Evolutionary conservation across 2,888 invertebrate genomes (phyloP), one percentile per base, ranked within the genome.

Genomic region (Carpatolechia fugitivella): DNA sequence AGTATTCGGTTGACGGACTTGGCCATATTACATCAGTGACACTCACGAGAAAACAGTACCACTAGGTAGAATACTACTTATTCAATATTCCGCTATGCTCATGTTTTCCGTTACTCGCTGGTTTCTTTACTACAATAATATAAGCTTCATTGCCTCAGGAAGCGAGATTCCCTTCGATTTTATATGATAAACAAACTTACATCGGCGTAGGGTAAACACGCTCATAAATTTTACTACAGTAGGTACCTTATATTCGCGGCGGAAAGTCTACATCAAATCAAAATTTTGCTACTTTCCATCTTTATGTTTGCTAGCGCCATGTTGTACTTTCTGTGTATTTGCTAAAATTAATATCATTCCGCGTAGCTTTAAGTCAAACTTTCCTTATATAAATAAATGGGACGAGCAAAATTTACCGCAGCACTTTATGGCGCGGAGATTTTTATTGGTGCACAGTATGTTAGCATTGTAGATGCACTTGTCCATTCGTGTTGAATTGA

Each of bases 181-280:
- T 73, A 72, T 75, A 77, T 76, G 79, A 80, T 84, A 84, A 85
- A 86, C 85, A 86, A 85, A 84, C 84, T 80, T 76, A 78, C 76
- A 81, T 79, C 73, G 72, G 68, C 69, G 74, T 70, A 80, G 80
- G 74, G 82, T 82, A 85, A 87, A 87, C 83, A 85, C 58, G 74
- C 64, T 82, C 82, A 81, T 85, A 81, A 85, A 85, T 85, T 82
- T 83, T 80, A 83, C 74, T 78, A 76, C 67, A 71, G 64, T 68
- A 24, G n/a, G n/a, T n/a, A n/a, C n/a, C 24, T 6, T 24, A 70
- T 67, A 71, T 71, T 68, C 76, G 68, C 65, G 70, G 72, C 72
- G 78, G 78, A 78, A 76, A 78, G 75, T 76, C 72, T 71, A 72
- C 63, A 73, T 74, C 74, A 74, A 80, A 84, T 80, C 78, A 76